phyloP scores from a whole-genome alignment of 2,888 invertebrate genomes.

The Trichopoda pennipes region DNA sequence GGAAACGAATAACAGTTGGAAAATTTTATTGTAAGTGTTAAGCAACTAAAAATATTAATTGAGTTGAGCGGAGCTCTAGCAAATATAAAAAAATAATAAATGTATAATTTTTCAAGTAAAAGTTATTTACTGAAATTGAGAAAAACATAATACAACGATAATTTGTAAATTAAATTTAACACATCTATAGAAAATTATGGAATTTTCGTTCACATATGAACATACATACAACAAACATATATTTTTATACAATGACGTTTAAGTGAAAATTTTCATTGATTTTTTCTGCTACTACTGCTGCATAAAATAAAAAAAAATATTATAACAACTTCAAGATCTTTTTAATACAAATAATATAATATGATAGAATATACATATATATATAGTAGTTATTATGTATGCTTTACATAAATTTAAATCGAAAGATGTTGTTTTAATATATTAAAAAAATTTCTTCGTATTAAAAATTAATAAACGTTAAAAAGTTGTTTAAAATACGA shows the following conservation, averaged over 20 bases:
- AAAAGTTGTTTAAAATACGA: constrained; percentile 4
- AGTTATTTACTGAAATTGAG: constrained; percentile 29
- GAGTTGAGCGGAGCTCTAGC: constrained; percentile 63
- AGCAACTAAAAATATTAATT: constrained; percentile 70
- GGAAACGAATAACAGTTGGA: constrained; percentile 77
- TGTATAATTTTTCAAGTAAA: background rate
- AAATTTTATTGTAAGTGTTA: constrained; percentile 78
- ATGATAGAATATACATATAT: background rate
- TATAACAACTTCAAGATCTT: constrained; percentile 1
- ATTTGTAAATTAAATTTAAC: constrained; percentile 10
- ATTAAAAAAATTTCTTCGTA: no score
- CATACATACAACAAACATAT: constrained; percentile 37
- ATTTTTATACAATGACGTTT: constrained; percentile 68
- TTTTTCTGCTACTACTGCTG: constrained; percentile 67
- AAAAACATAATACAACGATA: constrained; percentile 7
- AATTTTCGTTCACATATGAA: constrained; percentile 38
- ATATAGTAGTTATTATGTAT: background rate
- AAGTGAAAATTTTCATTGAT: constrained; percentile 75
- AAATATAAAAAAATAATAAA: constrained; percentile 36
- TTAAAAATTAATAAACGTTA: background rate
- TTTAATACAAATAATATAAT: constrained; percentile 11
- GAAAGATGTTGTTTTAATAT: no score
- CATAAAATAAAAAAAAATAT: constrained; percentile 20
- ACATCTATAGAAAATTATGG: constrained; percentile 53
- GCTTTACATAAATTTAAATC: no score